These are phyloP conservation scores for Coturnix japonica DNA, from an alignment of 2,113 vertebrate genomes.

Conservation along the genomic window DNA sequence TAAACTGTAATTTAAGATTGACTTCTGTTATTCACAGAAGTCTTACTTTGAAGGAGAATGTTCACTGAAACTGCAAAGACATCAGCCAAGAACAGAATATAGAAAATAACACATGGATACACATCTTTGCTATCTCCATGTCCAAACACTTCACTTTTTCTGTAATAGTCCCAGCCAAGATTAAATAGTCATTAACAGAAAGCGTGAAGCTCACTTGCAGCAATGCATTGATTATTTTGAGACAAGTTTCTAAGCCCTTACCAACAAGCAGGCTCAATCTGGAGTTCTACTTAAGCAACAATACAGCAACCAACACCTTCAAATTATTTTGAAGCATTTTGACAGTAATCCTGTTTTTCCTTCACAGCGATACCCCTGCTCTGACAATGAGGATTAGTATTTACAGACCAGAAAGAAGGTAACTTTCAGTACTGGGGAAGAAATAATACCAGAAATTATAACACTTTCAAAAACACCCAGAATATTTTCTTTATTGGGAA, in stretches of 20 bases:
- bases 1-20: neutral
- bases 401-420: neutral
- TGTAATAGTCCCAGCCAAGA: neutral
- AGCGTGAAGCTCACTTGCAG: neutral
- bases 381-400: neutral
- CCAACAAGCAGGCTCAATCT: neutral
- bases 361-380: neutral
- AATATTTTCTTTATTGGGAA: accelerated
- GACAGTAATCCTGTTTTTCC: neutral
- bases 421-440: neutral
- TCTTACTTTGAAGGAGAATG: neutral
- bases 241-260: neutral
- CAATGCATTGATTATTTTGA: neutral
- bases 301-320: neutral
- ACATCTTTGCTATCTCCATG: neutral
- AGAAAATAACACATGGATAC: neutral
- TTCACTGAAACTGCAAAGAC: neutral
- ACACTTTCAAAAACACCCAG: neutral
- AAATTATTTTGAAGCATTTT: neutral
- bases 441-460: neutral
- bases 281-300: neutral
- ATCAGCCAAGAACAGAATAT: neutral
- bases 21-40: neutral
- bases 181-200: neutral
- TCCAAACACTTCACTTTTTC: neutral